These are phyloP conservation scores for Sminthopsis crassicaudata DNA, from an alignment of 2,113 vertebrate genomes.

Conservation along the genomic window DNA sequence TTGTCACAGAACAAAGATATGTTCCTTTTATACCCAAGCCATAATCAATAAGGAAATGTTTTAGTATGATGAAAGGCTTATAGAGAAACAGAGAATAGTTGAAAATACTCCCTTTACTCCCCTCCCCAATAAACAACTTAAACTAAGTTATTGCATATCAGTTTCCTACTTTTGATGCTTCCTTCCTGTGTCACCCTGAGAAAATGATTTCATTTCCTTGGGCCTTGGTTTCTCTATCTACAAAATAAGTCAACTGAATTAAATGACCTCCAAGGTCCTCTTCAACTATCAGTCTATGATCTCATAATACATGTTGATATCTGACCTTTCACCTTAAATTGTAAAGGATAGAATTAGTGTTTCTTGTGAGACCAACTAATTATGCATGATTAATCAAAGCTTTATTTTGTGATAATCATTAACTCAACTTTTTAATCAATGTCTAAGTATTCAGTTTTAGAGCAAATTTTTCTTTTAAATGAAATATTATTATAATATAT, in stretches of 20 bases:
- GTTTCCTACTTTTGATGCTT: neutral
- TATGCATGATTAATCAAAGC: slow-evolving; percentile 12
- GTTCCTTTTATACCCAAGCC: neutral
- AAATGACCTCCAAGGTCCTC: neutral
- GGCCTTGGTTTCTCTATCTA: neutral
- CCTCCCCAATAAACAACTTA: neutral
- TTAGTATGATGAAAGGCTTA: slow-evolving; percentile 1
- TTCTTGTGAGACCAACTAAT: slow-evolving; percentile 13
- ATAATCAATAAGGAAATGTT: neutral
- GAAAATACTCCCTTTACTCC: neutral
- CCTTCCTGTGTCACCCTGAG: neutral
- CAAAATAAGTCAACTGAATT: neutral
- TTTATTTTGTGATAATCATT: neutral
- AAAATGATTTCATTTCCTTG: neutral
- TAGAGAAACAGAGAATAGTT: neutral
- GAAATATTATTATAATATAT: no score
- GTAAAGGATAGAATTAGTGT: slow-evolving; percentile 30
- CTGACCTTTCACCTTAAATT: neutral
- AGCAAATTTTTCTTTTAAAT: neutral
- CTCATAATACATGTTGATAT: neutral
- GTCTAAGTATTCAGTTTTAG: neutral
- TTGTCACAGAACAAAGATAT: neutral
- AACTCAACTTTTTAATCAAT: slow-evolving; percentile 41
- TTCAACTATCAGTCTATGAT: neutral
- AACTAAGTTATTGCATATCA: neutral